Evolutionary conservation across 2,888 invertebrate species (phyloP), one percentile per base, ranked within the genome.

Genomic region (Callimorpha dominula): DNA sequence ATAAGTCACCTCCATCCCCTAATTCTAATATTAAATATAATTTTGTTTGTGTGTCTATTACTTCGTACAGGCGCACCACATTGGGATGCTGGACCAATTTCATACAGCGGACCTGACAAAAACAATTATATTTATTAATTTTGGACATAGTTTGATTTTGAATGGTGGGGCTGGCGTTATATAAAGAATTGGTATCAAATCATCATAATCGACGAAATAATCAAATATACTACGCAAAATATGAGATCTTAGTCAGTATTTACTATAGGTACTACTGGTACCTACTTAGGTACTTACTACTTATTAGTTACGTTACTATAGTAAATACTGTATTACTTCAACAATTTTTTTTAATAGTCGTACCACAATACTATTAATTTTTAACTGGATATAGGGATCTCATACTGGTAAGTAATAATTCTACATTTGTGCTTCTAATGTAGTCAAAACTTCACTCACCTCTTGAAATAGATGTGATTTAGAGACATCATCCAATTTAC

Each of bases 41-140:
- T 96, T 99, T 99, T 79, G 99, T 99, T 92, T 99, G 99, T 57
- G 99, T 99, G 95, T 99, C 99, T 90, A 99, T 99, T 79, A 99
- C 99, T 96, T 99, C 99, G 95, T 99, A 99, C 68, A 99, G 96
- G 73, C 99, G 96, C 66, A 99, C 99, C 62, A 99, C 99, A 96
- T 99, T 99, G 52, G 99, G 99, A 96, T 99, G 99, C 92, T 99
- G 99, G 66, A 99, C 99, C 86, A 99, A 96, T 95, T 99, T 99
- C 99, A 99, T 99, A 93, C 99, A 99, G 81, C 99, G 97, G 78
- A 98, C 97, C 98, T 97, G 88, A 73, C 93, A 86, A 79, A 76
- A 20, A 60, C 20, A 57, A 17, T n/a, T 7, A 20, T 57, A 14
- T 31, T 60, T 6, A 31, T 60, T 14, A 31, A 60, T 31, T 60